Percentiles rank a stretch among this genome's conserved stretches.
These are phyloP conservation scores for Tiliacea aurago DNA, from an alignment of 2,888 invertebrate species.

Conservation along the genomic window DNA sequence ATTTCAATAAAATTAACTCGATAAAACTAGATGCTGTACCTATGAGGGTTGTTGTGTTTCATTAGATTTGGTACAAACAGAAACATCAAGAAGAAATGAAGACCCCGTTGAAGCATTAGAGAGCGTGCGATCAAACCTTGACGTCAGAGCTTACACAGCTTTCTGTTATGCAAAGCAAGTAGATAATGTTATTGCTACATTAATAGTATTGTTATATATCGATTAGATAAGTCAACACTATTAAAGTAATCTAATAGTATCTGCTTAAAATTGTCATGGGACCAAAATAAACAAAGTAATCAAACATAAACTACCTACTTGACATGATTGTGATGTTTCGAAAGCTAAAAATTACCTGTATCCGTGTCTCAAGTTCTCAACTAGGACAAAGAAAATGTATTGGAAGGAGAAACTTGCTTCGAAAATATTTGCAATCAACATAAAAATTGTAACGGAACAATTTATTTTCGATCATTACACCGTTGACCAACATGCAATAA, in stretches of 20 bases:
- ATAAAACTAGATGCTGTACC: background rate
- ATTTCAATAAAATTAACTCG: background rate
- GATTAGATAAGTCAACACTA: constrained; percentile 58
- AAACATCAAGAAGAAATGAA: constrained; percentile 33
- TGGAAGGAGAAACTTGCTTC: background rate
- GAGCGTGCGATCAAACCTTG: constrained; percentile 63
- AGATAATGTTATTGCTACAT: constrained; percentile 57
- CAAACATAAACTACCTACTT: background rate
- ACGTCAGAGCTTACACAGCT: constrained; percentile 69
- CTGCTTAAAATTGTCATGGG: constrained; percentile 3
- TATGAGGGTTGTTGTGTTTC: background rate
- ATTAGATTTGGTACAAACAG: background rate
- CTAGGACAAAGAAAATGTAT: constrained; percentile 12
- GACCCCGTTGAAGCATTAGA: constrained; percentile 40
- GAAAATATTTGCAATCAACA: background rate
- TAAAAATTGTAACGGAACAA: constrained; percentile 1
- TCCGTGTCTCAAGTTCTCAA: background rate
- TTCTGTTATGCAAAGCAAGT: constrained; percentile 64
- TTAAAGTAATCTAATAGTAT: constrained; percentile 36
- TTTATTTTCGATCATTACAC: constrained; percentile 24
- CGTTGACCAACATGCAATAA: constrained; percentile 8
- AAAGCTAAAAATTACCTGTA: background rate
- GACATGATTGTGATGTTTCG: background rate
- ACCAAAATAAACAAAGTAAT: constrained; percentile 14
- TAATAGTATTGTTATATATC: constrained; percentile 57